Base-by-base conservation (phyloP, 2,113 vertebrate species). In the Capricornis sumatraensis region DNA sequence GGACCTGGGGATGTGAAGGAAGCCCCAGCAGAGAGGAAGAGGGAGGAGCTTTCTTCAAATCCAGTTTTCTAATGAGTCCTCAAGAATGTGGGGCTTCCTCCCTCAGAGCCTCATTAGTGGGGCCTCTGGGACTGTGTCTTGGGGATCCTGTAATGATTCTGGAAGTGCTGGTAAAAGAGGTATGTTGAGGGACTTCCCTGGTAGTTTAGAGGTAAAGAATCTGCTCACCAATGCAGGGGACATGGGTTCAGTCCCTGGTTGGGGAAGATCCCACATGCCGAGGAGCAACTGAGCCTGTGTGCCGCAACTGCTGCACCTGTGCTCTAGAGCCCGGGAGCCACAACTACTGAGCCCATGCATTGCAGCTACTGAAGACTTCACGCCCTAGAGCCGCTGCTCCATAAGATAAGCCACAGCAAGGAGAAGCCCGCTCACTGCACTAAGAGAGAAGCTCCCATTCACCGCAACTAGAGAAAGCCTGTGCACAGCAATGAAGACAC, bases 91-190 rank as follows among this genome's bases (percentile, higher is more conserved):
- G 40, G 40, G 1, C 16, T 71, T 84, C 78, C 25, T 36, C 52
- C 40, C 62, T 40, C 13, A 58, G 45, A 53, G 55, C 6, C 64
- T 97, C 94, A 78, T 98, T 95, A 91, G 86, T 43, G 52, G 30
- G 53, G 28, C 79, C 12, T 6, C 30, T n/a, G 23, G 47, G 45
- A 85, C n/a, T 78, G 25, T 7, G 9, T 53, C 62, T 79, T 52
- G 9, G 17, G 52, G 60, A 21, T 82, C 13, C 40, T 33, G 15
- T 64, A 91, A 52, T 87, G 12, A 62, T 55, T 71, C 50, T 47
- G 16, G 6, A 81, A 52, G 12, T 50, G 85, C 9, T n/a, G 14
- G 9, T 55, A 23, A 7, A 83, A 17, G 30, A 57, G 28, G 25
- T 67, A 1, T 74, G 36, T 27, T 25, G 36, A 74, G 71, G 71